Conservation (phyloP, 2,888 invertebrate species). For the Azorinus chamasolen region DNA sequence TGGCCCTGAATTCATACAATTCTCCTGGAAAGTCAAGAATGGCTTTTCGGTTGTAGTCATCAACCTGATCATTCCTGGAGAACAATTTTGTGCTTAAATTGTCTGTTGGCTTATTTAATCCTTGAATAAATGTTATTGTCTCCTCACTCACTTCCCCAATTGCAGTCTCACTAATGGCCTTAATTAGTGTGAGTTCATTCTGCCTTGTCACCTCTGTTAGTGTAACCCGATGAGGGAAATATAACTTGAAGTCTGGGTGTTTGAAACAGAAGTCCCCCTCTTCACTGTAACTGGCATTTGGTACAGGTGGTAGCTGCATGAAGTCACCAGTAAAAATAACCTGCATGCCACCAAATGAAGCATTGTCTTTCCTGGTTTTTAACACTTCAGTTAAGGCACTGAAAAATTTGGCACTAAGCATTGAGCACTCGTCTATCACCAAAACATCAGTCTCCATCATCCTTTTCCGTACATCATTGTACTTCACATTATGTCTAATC, state of each 20-base stretch:
- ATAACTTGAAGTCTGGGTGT: constrained; percentile 1
- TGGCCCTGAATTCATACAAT: too few relatives aligned
- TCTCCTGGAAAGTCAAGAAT: too few relatives aligned
- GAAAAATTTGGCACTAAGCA: constrained; percentile 35
- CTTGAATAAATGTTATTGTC: not conserved
- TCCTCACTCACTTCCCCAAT: not conserved
- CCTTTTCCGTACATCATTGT: constrained; percentile 13
- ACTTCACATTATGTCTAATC: constrained; percentile 27
- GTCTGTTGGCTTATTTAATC: not conserved
- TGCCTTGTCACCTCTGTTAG: constrained; percentile 20
- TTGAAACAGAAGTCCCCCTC: constrained; percentile 30
- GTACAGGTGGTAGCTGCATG: constrained; percentile 40
- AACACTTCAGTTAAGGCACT: constrained; percentile 30
- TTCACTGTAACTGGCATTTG: constrained; percentile 26
- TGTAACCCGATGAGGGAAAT: constrained; percentile 16
- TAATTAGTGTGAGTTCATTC: constrained; percentile 5
- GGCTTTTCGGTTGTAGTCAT: too few relatives aligned
- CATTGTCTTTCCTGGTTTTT: constrained; percentile 16
- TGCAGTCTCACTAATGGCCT: constrained; percentile 18
- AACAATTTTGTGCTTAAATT: too few relatives aligned
- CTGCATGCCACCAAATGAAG: constrained; percentile 37
- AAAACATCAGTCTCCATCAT: constrained; percentile 34
- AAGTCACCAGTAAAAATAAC: constrained; percentile 37
- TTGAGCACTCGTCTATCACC: constrained; percentile 44
- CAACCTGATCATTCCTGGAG: too few relatives aligned